A percentile compares a stretch with the other conserved stretches of the same genome.
Evolutionary conservation across 2,113 vertebrate genomes (phyloP).

Genomic region (Indicator indicator): DNA sequence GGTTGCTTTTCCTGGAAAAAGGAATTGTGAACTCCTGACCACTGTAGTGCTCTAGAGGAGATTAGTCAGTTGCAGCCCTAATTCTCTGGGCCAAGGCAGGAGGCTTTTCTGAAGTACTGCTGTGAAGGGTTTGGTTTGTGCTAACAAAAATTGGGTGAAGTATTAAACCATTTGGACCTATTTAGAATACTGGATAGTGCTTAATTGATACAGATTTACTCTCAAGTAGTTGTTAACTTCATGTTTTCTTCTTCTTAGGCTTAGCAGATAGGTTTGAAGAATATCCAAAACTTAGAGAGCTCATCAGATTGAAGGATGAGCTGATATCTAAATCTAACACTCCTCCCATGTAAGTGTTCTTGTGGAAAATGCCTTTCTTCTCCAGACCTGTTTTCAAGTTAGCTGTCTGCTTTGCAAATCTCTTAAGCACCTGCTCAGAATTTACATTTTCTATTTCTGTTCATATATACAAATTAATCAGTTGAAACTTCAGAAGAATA

Average conservation of each 20-base stretch:
- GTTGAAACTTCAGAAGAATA: background rate
- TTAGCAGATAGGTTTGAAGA: slow-evolving; percentile 98
- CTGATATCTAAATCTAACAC: slow-evolving; percentile 94
- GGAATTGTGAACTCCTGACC: background rate
- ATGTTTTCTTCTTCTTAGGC: slow-evolving; percentile 78
- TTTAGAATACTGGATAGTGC: background rate
- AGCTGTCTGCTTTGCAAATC: slow-evolving; percentile 31
- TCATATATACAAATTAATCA: background rate
- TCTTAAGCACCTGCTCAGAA: slow-evolving; percentile 21
- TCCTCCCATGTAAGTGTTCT: slow-evolving; percentile 90
- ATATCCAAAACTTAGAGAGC: slow-evolving; percentile 96
- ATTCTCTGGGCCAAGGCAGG: background rate
- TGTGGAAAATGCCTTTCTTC: slow-evolving; percentile 46
- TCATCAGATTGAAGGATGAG: slow-evolving; percentile 97
- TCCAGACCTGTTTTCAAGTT: slow-evolving; percentile 48
- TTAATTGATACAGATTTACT: background rate
- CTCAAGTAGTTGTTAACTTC: slow-evolving; percentile 38
- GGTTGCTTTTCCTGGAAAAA: background rate
- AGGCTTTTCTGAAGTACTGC: background rate
- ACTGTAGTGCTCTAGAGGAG: background rate
- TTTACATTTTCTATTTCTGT: slow-evolving; percentile 20
- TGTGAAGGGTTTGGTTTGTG: background rate
- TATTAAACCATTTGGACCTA: background rate
- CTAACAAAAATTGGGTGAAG: background rate
- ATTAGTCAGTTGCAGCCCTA: background rate